Evolutionary conservation across 1,140 invertebrate genomes (phyloP), one percentile per base, ranked within the genome.

Genomic region (Leptinotarsa texana): DNA sequence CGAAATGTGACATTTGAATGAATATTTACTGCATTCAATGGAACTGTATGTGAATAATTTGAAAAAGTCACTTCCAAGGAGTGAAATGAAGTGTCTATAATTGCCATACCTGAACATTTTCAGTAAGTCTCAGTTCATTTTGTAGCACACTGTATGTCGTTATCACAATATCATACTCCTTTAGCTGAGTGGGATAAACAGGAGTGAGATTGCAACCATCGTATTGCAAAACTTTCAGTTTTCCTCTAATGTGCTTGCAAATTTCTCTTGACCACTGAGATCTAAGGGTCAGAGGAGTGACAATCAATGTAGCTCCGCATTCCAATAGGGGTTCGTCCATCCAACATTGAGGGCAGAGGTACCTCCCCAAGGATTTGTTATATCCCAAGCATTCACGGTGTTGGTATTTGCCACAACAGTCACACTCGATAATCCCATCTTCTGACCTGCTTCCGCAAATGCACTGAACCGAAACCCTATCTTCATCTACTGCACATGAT

Each of bases 231-330:
- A 93, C 88, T 80, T 86, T 89, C 13, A 92, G 82, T 42, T 82
- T 77, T 47, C 87, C 82, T 27, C 87, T 85, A 13, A 93, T 85
- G 82, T 94, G 93, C 77, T 89, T 90, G 57, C 85, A 78, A 69
- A 94, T 92, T 83, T 95, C 94, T n/a, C 90, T 87, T 8, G 88
- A 85, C 94, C 94, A 95, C 83, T 95, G 93, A 75, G 89, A 85
- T 72, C 87, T 87, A 24, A 95, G 92, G 49, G 90, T 87, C 13
- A 80, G 79, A 22, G 94, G 94, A 1, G 92, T 88, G n/a, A 95
- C 90, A 77, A 95, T 94, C 47, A 95, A 85, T 4, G 93, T 95
- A 4, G 90, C 89, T 48, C 86, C 85, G 1, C 90, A 89, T 51
- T 86, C 82, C 1, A 93, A 79, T 24, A 84, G 84, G 84, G 65